Conservation (phyloP, 23 tunicate genomes). For the Trididemnum clinides region DNA sequence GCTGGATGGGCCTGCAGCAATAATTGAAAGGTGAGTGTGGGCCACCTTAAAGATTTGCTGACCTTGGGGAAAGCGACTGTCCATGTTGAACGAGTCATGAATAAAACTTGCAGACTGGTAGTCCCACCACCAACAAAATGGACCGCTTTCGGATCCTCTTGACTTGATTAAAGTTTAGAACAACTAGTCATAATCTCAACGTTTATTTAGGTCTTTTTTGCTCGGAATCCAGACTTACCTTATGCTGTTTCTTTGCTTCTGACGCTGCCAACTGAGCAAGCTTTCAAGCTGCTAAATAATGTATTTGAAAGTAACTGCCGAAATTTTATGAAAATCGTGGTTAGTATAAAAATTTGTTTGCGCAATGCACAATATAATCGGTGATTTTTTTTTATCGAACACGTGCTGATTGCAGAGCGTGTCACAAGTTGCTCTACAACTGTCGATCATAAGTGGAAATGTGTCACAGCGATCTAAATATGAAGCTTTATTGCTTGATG, state of each 20-base stretch:
- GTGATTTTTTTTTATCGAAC: background rate
- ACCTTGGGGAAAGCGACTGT: too few species aligned
- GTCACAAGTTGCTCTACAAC: slow-evolving; percentile 17
- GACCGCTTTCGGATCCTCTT: too few species aligned
- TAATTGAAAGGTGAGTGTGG: too few species aligned
- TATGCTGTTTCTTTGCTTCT: slow-evolving; percentile 41
- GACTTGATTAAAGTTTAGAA: too few species aligned
- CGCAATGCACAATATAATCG: background rate
- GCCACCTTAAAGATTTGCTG: too few species aligned
- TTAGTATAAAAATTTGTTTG: background rate
- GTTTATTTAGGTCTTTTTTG: slow-evolving; percentile 31
- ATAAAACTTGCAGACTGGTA: too few species aligned
- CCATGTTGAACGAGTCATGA: too few species aligned
- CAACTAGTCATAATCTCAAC: too few species aligned
- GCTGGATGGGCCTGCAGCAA: too few species aligned
- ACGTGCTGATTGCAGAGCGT: background rate
- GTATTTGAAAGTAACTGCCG: slow-evolving; percentile 24
- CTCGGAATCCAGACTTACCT: slow-evolving; percentile 39
- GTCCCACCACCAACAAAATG: too few species aligned
- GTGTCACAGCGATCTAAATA: slow-evolving; percentile 10
- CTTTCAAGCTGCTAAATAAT: slow-evolving; percentile 34
- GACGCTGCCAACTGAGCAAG: background rate
- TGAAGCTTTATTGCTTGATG: slow-evolving; percentile 31
- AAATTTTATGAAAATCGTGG: slow-evolving; percentile 56
- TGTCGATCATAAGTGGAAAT: background rate